These are phyloP conservation scores for Nemoura dubitans DNA, from an alignment of 2,888 invertebrate genomes.

Conservation along the genomic window DNA sequence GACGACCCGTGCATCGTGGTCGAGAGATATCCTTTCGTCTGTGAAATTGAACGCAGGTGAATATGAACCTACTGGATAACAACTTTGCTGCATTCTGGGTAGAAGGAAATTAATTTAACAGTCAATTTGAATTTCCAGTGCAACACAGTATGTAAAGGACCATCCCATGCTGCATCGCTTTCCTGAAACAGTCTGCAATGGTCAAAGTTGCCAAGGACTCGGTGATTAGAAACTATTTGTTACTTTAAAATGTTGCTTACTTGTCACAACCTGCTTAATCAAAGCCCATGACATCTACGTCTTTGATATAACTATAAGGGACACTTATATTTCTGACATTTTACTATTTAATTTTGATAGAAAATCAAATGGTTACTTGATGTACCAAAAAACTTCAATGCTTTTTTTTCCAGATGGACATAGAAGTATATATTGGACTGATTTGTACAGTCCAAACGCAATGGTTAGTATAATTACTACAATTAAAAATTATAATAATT, in stretches of 20 bases:
- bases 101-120: too few relatives aligned
- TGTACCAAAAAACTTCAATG: too few relatives aligned
- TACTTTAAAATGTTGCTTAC: too few relatives aligned
- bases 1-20: neutral
- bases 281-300: too few relatives aligned
- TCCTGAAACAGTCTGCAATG: neutral
- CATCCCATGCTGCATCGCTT: neutral
- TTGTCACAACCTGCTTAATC: too few relatives aligned
- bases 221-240: neutral
- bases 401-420: neutral
- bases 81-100: too few relatives aligned
- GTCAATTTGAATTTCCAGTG: neutral
- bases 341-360: too few relatives aligned
- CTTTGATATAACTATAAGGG: too few relatives aligned
- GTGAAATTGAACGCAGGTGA: neutral
- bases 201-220: neutral
- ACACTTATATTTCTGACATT: too few relatives aligned
- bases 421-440: neutral
- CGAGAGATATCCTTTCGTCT: neutral
- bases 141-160: neutral
- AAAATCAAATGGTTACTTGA: too few relatives aligned
- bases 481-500: too few relatives aligned
- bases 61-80: too few relatives aligned
- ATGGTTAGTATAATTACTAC: neutral
- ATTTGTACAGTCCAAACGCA: neutral